Conservation (phyloP, 2,113 vertebrate species). For the Cryptomyrus ogoouensis region DNA sequence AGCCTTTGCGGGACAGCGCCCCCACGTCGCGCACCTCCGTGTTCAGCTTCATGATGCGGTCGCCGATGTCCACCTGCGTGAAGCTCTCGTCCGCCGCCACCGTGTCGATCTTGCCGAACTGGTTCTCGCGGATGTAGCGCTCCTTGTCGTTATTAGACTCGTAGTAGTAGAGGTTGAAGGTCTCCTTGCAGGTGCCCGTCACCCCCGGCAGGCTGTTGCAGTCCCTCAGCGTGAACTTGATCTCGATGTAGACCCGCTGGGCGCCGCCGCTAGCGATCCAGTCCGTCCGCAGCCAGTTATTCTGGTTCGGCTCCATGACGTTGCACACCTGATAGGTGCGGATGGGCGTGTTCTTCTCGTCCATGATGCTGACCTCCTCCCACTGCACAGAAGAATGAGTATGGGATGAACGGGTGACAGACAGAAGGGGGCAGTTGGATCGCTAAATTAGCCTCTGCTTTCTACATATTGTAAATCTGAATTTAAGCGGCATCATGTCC, state of each 20-base stretch:
- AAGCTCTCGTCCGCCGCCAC: constrained; percentile 96
- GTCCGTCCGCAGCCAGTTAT: constrained; percentile 96
- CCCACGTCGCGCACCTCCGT: constrained; percentile 92
- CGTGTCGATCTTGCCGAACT: constrained; percentile 92
- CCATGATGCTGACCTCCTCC: constrained; percentile 99
- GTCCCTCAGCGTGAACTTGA: constrained; percentile 96
- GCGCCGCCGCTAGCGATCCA: constrained; percentile 92
- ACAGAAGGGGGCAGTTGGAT: background rate
- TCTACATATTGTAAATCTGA: background rate
- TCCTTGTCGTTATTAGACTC: constrained; percentile 93
- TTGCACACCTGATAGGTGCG: constrained; percentile 98
- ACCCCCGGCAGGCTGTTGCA: constrained; percentile 96
- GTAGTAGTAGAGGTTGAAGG: constrained; percentile 96
- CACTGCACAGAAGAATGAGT: constrained; percentile 65
- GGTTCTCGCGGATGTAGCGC: constrained; percentile 85
- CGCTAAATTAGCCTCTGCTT: background rate
- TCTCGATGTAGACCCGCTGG: constrained; percentile 93
- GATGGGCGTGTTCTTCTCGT: constrained; percentile 96
- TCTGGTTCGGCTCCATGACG: constrained; percentile 94
- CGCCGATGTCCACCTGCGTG: constrained; percentile 96
- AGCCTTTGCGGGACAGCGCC: constrained; percentile 78
- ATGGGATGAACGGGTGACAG: background rate
- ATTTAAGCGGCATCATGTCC: background rate
- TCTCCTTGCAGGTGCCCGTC: constrained; percentile 98
- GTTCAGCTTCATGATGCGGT: constrained; percentile 97